Percentiles rank a stretch among this genome's conserved stretches.
Evolutionary conservation across 1,140 invertebrate genomes (phyloP).

Genomic region (Caerostris extrusa): DNA sequence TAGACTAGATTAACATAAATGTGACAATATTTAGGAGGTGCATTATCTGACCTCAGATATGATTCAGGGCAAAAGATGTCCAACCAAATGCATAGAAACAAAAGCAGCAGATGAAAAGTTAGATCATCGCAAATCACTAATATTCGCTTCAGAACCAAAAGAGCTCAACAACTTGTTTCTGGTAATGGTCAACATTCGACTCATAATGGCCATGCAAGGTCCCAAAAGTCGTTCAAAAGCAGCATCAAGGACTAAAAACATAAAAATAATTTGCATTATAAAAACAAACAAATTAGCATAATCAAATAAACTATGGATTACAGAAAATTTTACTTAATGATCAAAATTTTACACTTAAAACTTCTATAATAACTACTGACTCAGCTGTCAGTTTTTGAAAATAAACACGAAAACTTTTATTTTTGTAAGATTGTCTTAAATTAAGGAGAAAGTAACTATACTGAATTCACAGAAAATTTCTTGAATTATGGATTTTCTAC

Average conservation of each 20-base stretch:
- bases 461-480: no score
- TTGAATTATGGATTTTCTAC: no score
- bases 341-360: no score
- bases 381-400: no score
- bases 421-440: no score
- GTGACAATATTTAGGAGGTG: conserved; percentile 67
- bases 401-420: no score
- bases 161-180: conserved; percentile 95
- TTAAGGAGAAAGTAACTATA: no score
- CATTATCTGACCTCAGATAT: conserved; percentile 74
- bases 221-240: conserved; percentile 98
- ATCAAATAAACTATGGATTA: no score
- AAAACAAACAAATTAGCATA: no score
- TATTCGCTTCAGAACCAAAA: conserved; percentile 86
- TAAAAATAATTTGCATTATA: no score
- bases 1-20: conserved; percentile 75
- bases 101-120: conserved; percentile 34
- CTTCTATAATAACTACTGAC: no score
- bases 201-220: conserved; percentile 99
- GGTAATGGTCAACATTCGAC: conserved; percentile 98
- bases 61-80: conserved; percentile 64
- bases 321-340: no score
- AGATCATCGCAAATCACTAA: conserved; percentile 76
- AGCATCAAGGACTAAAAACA: conserved; percentile 93
- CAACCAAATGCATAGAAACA: conserved; percentile 66